Percentiles rank a stretch among this genome's conserved stretches.
Conservation (phyloP, 2,797 vertebrate genomes). For the Gymnopithys bicolor region DNA sequence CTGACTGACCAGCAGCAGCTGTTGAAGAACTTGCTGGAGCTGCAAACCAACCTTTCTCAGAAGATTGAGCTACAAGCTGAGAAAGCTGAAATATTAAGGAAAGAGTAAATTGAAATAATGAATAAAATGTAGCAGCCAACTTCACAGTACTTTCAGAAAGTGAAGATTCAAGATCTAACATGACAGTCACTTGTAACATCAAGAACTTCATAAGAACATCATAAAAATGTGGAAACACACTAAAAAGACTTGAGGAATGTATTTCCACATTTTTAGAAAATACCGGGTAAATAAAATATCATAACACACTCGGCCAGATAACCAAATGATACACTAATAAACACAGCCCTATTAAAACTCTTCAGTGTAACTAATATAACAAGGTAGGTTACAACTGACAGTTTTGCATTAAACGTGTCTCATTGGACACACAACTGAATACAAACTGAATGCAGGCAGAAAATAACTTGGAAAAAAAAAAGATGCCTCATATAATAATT, state of each 20-base stretch:
- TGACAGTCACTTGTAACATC: background rate
- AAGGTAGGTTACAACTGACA: background rate
- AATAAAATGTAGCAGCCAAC: background rate
- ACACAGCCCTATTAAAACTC: background rate
- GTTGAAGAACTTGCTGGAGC: conserved; percentile 38
- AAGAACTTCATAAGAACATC: background rate
- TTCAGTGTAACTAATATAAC: background rate
- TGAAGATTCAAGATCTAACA: background rate
- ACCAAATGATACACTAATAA: background rate
- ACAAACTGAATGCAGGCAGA: background rate
- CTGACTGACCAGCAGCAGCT: conserved; percentile 44
- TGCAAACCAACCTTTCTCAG: conserved; percentile 30
- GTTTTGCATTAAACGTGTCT: background rate
- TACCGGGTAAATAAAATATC: background rate
- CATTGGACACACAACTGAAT: background rate
- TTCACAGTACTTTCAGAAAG: background rate
- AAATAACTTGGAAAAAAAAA: background rate
- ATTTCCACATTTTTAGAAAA: background rate
- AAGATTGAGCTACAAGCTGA: background rate
- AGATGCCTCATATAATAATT: background rate
- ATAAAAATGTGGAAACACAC: conserved; percentile 6
- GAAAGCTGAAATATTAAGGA: conserved; percentile 41
- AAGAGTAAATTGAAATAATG: conserved; percentile 26
- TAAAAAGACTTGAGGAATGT: background rate
- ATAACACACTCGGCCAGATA: background rate